phyloP scores from a whole-genome alignment of 2,797 vertebrate species.

The Caiman crocodilus region DNA sequence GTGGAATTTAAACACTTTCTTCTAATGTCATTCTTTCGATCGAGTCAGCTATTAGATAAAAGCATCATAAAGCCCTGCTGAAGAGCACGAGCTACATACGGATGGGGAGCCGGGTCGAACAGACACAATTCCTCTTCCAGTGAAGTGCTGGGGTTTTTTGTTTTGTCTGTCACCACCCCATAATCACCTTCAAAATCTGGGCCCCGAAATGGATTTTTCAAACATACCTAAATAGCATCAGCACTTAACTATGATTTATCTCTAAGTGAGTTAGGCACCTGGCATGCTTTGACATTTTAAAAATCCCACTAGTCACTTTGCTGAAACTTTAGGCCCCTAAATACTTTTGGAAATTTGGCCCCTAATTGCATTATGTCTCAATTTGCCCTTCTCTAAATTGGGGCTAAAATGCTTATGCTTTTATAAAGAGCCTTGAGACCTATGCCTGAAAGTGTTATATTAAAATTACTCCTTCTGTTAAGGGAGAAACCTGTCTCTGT shows the following conservation, averaged over 20 bases:
- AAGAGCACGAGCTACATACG: too few relatives aligned
- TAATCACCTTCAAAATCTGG: too few relatives aligned
- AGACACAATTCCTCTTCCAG: too few relatives aligned
- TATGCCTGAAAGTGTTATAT: background rate
- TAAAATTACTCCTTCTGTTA: background rate
- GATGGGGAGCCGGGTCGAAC: too few relatives aligned
- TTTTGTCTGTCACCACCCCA: too few relatives aligned
- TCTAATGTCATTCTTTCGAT: too few relatives aligned
- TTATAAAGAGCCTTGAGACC: background rate
- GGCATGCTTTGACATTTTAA: background rate
- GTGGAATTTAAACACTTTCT: too few relatives aligned
- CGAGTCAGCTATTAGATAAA: too few relatives aligned
- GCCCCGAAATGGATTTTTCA: too few relatives aligned
- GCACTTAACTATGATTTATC: background rate
- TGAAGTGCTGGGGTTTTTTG: too few relatives aligned
- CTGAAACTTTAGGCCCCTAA: background rate
- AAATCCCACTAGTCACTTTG: background rate
- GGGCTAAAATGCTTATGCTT: background rate
- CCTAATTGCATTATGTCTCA: background rate
- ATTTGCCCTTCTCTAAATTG: background rate
- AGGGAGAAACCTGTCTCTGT: background rate
- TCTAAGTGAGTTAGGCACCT: background rate
- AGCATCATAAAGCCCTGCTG: too few relatives aligned
- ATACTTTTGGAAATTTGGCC: background rate
- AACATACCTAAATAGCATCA: too few relatives aligned